A percentile compares a stretch with the other conserved stretches of the same genome.
Conservation (phyloP, 2,888 invertebrate species). For the Venusia cambrica region DNA sequence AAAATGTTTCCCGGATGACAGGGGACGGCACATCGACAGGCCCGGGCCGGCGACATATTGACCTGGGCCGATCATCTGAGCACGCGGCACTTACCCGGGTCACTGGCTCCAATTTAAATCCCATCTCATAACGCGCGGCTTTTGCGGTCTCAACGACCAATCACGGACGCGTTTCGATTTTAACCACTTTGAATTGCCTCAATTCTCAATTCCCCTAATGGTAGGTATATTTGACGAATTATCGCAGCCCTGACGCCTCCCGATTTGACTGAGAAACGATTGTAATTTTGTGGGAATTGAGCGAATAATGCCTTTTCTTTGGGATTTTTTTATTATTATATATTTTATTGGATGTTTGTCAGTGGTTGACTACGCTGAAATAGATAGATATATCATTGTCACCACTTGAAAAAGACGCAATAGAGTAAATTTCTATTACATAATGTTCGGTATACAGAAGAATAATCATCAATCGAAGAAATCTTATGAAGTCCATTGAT, state of each 20-base stretch:
- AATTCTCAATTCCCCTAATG: conserved; percentile 1
- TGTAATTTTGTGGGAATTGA: conserved; percentile 16
- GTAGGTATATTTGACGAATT: conserved; percentile 11
- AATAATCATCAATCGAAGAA: too few species aligned
- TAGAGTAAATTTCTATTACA: too few species aligned
- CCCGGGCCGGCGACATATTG: too few species aligned
- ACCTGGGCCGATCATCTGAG: conserved; percentile 24
- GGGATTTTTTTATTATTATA: conserved; percentile 8
- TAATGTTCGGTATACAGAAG: too few species aligned
- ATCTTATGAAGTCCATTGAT: too few species aligned
- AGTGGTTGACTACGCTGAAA: too few species aligned
- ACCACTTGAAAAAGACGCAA: too few species aligned
- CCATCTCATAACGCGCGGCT: conserved; percentile 41
- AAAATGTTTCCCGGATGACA: conserved; percentile 1
- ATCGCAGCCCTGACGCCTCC: conserved; percentile 12
- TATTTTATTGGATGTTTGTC: conserved; percentile 17
- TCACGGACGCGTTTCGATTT: conserved; percentile 26
- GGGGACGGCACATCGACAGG: too few species aligned
- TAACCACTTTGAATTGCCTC: conserved; percentile 24
- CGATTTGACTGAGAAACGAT: conserved; percentile 14
- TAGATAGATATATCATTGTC: too few species aligned
- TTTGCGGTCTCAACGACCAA: conserved; percentile 22
- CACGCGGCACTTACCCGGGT: conserved; percentile 35
- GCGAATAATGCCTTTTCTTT: conserved; percentile 13
- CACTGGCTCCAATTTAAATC: conserved; percentile 57